Base-by-base conservation (phyloP, 2,888 invertebrate species). In the Strigamia transsilvanica region DNA sequence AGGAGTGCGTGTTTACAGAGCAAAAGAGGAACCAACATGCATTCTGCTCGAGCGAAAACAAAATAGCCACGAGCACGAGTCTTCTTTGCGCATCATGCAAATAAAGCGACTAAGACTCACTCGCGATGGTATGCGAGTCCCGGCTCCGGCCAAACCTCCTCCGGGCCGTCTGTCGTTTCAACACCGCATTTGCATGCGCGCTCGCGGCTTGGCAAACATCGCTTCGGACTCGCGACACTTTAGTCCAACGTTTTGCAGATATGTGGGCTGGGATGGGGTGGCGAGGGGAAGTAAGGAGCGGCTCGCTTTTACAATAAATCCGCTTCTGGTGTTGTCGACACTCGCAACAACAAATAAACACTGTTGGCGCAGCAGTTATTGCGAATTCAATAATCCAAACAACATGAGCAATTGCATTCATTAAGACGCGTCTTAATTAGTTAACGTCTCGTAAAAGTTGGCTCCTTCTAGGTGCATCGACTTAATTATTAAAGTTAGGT, bases 21-120 rank as follows among this genome's bases (percentile, higher is more conserved):
- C 61, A 18, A 46, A 38, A 61, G 61, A 61, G 61, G 61, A 61
- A 61, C 61, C 61, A 61, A 61, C 61, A 61, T 23, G 61, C 61
- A 61, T 61, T 61, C 61, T 61, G 61, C 61, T 61, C 61, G 61
- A 61, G 61, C 61, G 61, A 61, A 61, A 61, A 61, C 61, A 61
- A 61, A 61, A 61, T 61, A 61, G 61, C 61, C 61, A 61, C 21
- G 21, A 61, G 61, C 61, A 61, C 61, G 61, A 61, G 61, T 61
- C 61, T 61, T 61, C 61, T 61, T 61, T 61, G 61, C 61, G 61
- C 61, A 61, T 61, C 61, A 61, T 61, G 61, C 61, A 61, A 61
- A 61, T 61, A 61, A 18, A 21, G 21, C 61, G 23, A 61, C 46
- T 46, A 46, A 46, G 46, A 46, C 46, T 46, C 46, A 46, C 46